Conservation (phyloP, 2,113 vertebrate species). For the Pluvianellus socialis region DNA sequence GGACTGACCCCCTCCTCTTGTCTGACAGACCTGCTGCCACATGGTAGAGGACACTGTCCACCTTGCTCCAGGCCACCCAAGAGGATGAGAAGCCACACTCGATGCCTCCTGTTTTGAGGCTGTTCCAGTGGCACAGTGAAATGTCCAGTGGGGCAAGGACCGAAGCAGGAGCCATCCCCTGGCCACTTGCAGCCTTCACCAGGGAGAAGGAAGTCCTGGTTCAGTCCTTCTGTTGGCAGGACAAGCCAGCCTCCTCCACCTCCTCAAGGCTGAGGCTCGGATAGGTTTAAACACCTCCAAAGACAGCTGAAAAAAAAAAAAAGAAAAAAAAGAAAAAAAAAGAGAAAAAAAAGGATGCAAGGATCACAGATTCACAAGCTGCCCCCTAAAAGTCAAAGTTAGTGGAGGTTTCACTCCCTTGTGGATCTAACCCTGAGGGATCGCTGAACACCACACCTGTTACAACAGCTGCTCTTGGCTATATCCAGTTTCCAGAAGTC, state of each 20-base stretch:
- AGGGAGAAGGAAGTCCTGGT: not conserved
- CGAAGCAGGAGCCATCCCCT: not conserved
- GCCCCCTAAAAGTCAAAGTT: not conserved
- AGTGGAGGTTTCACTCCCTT: not conserved
- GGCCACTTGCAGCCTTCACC: not conserved
- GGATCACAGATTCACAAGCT: not conserved
- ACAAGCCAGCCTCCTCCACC: not conserved
- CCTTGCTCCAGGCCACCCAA: rapidly evolving
- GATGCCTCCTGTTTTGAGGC: not conserved
- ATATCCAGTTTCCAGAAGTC: conserved; percentile 52
- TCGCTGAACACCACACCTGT: not conserved
- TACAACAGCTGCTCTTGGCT: conserved; percentile 16
- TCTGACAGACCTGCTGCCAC: not conserved
- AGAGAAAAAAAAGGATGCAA: not conserved
- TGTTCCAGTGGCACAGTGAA: not conserved
- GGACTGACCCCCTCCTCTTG: not conserved
- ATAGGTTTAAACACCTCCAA: not conserved
- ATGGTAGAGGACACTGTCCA: not conserved
- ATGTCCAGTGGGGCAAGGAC: rapidly evolving
- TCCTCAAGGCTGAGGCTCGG: not conserved
- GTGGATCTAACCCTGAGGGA: not conserved
- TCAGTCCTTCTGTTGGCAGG: not conserved
- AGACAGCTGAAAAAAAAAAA: not conserved
- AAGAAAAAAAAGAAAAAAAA: not conserved
- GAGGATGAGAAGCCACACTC: not conserved